These are phyloP conservation scores for Dusona sp. DNA, from an alignment of 2,888 invertebrate species.

Conservation along the genomic window DNA sequence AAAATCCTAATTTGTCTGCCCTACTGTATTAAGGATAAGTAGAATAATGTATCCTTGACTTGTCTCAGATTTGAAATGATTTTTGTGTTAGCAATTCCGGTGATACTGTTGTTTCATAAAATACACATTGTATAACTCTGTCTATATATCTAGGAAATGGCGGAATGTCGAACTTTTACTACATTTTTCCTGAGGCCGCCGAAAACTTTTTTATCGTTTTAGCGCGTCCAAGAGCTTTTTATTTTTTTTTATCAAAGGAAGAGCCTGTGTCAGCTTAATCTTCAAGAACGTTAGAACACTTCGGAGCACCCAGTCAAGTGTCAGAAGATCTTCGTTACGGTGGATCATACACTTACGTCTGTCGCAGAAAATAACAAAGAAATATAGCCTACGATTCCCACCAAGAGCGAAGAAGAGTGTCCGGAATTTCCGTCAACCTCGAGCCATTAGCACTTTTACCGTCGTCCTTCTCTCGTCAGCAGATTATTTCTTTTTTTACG, in stretches of 20 bases:
- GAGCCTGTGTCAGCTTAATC: slow-evolving; percentile 28
- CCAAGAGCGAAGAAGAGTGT: slow-evolving; percentile 1
- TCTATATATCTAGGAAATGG: slow-evolving; percentile 5
- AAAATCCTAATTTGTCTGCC: background rate
- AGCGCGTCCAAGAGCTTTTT: background rate
- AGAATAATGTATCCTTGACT: background rate
- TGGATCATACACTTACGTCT: slow-evolving; percentile 28
- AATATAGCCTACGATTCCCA: background rate
- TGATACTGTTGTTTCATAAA: slow-evolving; percentile 12
- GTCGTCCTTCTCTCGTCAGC: slow-evolving; percentile 16
- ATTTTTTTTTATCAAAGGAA: background rate
- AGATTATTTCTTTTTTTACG: background rate
- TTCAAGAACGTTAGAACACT: background rate
- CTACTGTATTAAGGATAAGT: background rate
- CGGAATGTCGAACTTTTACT: slow-evolving; percentile 7
- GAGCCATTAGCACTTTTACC: slow-evolving; percentile 21
- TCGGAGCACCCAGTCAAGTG: background rate
- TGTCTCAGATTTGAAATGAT: slow-evolving; percentile 43
- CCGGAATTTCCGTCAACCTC: slow-evolving; percentile 15
- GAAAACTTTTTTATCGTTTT: slow-evolving; percentile 13
- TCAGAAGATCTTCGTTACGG: slow-evolving; percentile 25
- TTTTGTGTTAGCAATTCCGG: slow-evolving; percentile 41
- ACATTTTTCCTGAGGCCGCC: slow-evolving; percentile 46
- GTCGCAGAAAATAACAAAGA: background rate
- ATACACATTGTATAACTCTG: background rate